Conservation (phyloP, 2,888 invertebrate genomes). For the Caenorhabditis sp. region DNA sequence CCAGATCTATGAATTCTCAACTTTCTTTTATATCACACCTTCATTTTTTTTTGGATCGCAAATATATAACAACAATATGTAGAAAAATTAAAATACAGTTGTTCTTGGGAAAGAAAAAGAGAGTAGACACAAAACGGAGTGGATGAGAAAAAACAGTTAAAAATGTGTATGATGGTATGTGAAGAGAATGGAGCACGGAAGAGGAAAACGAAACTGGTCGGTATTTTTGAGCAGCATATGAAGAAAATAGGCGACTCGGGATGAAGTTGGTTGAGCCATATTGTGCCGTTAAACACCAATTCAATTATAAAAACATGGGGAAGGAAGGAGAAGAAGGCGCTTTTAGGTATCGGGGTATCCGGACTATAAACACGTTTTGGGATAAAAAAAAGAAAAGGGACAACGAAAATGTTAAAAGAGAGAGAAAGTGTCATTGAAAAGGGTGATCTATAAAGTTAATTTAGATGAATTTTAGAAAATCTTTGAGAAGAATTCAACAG, state of each 20-base stretch:
- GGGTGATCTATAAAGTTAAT: conserved; percentile 52
- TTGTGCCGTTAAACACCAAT: conserved; percentile 53
- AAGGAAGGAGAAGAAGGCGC: conserved; percentile 60
- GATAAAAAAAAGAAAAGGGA: conserved; percentile 57
- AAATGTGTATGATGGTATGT: conserved; percentile 22
- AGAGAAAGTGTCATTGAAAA: conserved; percentile 40
- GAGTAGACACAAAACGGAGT: conserved; percentile 54
- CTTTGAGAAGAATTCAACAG: conserved; percentile 8
- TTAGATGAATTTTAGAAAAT: conserved; percentile 42
- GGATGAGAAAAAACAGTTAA: conserved; percentile 56
- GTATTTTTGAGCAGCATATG: conserved; percentile 57
- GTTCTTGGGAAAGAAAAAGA: conserved; percentile 34
- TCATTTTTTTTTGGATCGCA: conserved; percentile 66
- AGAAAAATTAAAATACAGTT: conserved; percentile 62
- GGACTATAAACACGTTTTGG: conserved; percentile 68
- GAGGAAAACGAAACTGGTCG: conserved; percentile 50
- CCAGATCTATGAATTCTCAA: conserved; percentile 12
- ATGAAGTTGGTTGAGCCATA: conserved; percentile 51
- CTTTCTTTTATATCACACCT: conserved; percentile 62
- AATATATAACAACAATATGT: conserved; percentile 65
- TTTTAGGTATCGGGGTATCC: conserved; percentile 61
- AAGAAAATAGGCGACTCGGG: conserved; percentile 59
- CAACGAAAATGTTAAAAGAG: conserved; percentile 53
- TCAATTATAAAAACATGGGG: conserved; percentile 34
- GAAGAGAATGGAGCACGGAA: conserved; percentile 45